These are phyloP conservation scores for Drosophila sucinea DNA, from an alignment of 1,140 invertebrate genomes.

Conservation along the genomic window DNA sequence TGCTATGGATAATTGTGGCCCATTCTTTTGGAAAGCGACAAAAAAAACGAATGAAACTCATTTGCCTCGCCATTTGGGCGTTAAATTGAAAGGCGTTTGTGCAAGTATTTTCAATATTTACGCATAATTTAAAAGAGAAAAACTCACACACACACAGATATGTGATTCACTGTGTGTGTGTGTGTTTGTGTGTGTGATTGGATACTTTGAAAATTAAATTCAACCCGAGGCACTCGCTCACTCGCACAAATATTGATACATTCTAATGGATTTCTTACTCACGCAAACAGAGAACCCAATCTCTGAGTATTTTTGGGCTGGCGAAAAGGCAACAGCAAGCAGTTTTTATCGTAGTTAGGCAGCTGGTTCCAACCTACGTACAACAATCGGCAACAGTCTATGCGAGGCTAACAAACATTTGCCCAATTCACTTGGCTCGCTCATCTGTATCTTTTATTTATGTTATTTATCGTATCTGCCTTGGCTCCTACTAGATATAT, in stretches of 20 bases:
- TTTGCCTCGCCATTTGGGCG: slow-evolving; percentile 46
- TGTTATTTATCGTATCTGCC: slow-evolving; percentile 74
- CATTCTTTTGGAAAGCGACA: neutral
- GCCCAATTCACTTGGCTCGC: slow-evolving; percentile 58
- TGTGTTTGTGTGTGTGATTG: slow-evolving; percentile 33
- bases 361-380: slow-evolving; percentile 43
- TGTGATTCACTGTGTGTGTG: slow-evolving; percentile 19
- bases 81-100: slow-evolving; percentile 71
- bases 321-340: slow-evolving; percentile 57
- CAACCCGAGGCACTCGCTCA: slow-evolving; percentile 62
- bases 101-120: slow-evolving; percentile 75
- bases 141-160: slow-evolving; percentile 12
- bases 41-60: slow-evolving; percentile 36
- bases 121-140: slow-evolving; percentile 67
- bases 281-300: slow-evolving; percentile 37
- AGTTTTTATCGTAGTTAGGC: slow-evolving; percentile 77
- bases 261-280: slow-evolving; percentile 75
- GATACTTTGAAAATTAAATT: slow-evolving; percentile 79
- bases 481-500: slow-evolving; percentile 8
- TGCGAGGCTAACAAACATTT: slow-evolving; percentile 67
- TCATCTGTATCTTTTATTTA: slow-evolving; percentile 71
- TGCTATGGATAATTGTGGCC: slow-evolving; percentile 23
- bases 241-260: slow-evolving; percentile 80
- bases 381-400: slow-evolving; percentile 58
- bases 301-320: slow-evolving; percentile 27